phyloP scores from a whole-genome alignment of 2,797 vertebrate genomes.

The Epinephelus malabaricus region DNA sequence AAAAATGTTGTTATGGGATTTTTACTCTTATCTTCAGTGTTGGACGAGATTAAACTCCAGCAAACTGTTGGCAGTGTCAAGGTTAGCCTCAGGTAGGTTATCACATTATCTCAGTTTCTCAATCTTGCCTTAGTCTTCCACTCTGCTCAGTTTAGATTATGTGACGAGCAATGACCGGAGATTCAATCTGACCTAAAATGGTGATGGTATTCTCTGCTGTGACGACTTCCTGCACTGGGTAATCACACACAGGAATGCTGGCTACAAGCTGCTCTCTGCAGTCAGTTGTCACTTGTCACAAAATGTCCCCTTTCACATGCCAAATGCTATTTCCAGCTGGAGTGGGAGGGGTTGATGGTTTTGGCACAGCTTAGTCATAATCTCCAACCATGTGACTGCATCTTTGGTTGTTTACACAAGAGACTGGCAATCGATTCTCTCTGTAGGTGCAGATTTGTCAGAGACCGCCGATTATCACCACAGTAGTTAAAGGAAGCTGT shows the following conservation, averaged over 20 bases:
- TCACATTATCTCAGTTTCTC: not conserved
- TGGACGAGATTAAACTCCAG: not conserved
- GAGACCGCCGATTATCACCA: not conserved
- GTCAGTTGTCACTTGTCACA: not conserved
- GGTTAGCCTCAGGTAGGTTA: not conserved
- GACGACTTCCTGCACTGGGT: not conserved
- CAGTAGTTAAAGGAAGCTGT: not conserved
- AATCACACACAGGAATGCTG: not conserved
- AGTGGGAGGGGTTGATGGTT: not conserved
- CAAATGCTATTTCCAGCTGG: not conserved
- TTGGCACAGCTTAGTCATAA: slow-evolving; percentile 7
- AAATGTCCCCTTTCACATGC: slow-evolving; percentile 10
- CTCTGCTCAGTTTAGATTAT: not conserved
- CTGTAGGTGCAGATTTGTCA: not conserved
- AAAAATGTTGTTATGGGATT: not conserved
- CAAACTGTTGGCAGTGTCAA: not conserved
- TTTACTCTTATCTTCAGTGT: not conserved
- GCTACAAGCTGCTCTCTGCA: not conserved
- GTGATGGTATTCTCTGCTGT: not conserved
- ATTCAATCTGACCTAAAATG: not conserved
- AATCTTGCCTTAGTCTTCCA: not conserved
- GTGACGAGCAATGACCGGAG: not conserved
- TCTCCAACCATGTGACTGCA: slow-evolving; percentile 12
- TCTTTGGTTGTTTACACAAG: slow-evolving; percentile 20
- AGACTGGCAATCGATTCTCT: not conserved